Conservation (phyloP, 2,113 vertebrate species). For the Dasyornis broadbenti region DNA sequence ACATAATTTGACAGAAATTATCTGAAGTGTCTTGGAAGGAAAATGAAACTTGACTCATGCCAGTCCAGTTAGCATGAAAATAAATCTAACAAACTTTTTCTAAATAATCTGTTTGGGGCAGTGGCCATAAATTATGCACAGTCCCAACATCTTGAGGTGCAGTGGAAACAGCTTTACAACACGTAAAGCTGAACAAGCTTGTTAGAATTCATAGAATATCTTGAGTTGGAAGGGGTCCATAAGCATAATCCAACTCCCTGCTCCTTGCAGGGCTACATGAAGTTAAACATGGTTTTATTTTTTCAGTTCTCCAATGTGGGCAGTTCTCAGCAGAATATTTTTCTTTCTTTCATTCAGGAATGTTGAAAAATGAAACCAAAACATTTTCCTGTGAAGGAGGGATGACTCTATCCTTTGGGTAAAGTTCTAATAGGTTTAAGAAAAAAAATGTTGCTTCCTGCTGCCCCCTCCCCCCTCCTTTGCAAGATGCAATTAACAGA, state of each 20-base stretch:
- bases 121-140: neutral
- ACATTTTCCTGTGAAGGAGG: neutral
- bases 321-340: neutral
- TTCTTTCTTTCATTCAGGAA: neutral
- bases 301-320: neutral
- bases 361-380: neutral
- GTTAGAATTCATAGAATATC: neutral
- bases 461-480: neutral
- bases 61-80: neutral
- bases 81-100: neutral
- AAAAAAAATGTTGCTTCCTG: neutral
- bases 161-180: neutral
- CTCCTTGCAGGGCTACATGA: neutral
- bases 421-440: neutral
- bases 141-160: neutral
- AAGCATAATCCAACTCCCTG: neutral
- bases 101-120: neutral
- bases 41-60: neutral
- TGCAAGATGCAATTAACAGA: neutral
- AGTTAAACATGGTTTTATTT: neutral
- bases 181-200: neutral
- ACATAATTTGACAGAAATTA: neutral
- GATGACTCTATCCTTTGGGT: neutral
- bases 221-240: neutral
- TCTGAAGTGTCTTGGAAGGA: neutral